These are phyloP conservation scores for Pelobates fuscus DNA, from an alignment of 2,113 vertebrate species.

Conservation along the genomic window DNA sequence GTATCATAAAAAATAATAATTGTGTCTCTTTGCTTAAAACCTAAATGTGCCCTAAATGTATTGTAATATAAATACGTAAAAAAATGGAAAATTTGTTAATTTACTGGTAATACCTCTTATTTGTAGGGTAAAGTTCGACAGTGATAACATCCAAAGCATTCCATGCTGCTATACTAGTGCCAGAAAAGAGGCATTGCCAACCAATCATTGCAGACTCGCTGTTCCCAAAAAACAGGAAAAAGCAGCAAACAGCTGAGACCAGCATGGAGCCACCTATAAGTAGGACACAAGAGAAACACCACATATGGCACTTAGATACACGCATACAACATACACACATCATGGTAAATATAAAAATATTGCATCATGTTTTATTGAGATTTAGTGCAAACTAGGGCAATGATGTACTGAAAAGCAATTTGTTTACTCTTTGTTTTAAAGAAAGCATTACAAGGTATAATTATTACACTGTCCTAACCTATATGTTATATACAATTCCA, in stretches of 20 bases:
- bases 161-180: slow-evolving; percentile 89
- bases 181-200: slow-evolving; percentile 95
- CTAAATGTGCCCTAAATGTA: no score
- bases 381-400: no score
- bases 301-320: not conserved
- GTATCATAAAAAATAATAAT: no score
- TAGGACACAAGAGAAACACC: slow-evolving; percentile 12
- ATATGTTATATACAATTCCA: no score
- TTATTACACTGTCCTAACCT: no score
- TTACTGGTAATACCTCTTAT: slow-evolving; percentile 82
- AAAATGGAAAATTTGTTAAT: no score
- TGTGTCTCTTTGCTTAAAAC: no score
- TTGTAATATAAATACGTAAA: no score
- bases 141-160: slow-evolving; percentile 93
- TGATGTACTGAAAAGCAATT: no score
- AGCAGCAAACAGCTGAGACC: slow-evolving; percentile 86
- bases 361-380: no score
- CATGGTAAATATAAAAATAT: not conserved
- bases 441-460: no score
- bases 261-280: slow-evolving; percentile 87
- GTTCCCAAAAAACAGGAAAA: slow-evolving; percentile 92
- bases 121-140: slow-evolving; percentile 90
- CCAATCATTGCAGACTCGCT: slow-evolving; percentile 90
- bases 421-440: no score
- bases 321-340: not conserved